Evolutionary conservation across 2,888 invertebrate genomes (phyloP).

Genomic region (Quadroppia sp.): DNA sequence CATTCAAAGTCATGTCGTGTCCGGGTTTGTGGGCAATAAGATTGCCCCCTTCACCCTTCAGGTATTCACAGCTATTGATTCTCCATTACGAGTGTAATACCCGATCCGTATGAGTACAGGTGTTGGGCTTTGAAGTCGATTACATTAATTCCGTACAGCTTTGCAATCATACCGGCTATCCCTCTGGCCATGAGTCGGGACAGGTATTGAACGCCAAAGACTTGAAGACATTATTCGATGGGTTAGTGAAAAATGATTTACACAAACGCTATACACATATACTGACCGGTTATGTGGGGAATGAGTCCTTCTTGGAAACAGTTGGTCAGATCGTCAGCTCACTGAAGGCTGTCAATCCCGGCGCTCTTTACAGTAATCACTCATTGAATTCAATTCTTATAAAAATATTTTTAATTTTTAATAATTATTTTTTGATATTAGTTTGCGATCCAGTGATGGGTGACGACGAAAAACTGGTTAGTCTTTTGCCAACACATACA

Average conservation of each 20-base stretch:
- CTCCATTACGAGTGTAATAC: slow-evolving; percentile 25
- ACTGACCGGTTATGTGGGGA: slow-evolving; percentile 90
- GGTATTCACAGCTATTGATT: slow-evolving; percentile 58
- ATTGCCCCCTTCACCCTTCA: slow-evolving; percentile 95
- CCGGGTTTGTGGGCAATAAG: slow-evolving; percentile 97
- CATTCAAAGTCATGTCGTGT: slow-evolving; percentile 97
- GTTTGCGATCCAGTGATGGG: slow-evolving; percentile 99
- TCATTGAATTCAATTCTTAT: too few species aligned
- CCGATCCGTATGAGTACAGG: slow-evolving; percentile 58
- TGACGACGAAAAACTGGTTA: slow-evolving; percentile 73
- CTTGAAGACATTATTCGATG: slow-evolving; percentile 72
- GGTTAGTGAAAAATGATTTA: slow-evolving; percentile 68
- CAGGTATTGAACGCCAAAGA: slow-evolving; percentile 78
- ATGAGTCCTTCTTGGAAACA: slow-evolving; percentile 75
- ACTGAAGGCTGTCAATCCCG: slow-evolving; percentile 71
- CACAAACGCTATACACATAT: slow-evolving; percentile 73
- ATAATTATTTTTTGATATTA: slow-evolving; percentile 53
- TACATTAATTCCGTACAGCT: slow-evolving; percentile 96
- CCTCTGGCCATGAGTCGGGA: slow-evolving; percentile 67
- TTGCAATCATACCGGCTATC: slow-evolving; percentile 89
- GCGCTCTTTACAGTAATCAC: slow-evolving; percentile 67
- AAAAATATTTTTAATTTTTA: not conserved
- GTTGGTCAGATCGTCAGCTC: slow-evolving; percentile 71
- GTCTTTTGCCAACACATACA: slow-evolving; percentile 41
- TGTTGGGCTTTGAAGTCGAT: slow-evolving; percentile 95